A percentile compares a stretch with the other conserved stretches of the same genome.
Evolutionary conservation across 2,797 vertebrate species (phyloP).

Genomic region (Lagorchestes hirsutus): DNA sequence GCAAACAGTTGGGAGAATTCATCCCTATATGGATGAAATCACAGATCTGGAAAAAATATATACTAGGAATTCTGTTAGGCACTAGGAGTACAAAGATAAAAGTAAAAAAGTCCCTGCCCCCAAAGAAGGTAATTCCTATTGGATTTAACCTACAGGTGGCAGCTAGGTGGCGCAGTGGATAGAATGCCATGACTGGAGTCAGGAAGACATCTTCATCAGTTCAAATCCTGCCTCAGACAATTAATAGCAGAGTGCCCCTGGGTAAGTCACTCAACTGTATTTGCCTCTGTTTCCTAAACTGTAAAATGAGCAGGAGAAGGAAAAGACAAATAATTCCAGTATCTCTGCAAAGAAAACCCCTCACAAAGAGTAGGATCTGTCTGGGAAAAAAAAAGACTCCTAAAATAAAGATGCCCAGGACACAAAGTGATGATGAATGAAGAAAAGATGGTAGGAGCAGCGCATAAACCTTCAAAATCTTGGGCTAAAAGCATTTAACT

Average conservation of each 20-base stretch:
- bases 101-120: too few species aligned
- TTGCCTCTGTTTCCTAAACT: not conserved
- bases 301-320: not conserved
- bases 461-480: conserved; percentile 25
- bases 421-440: not conserved
- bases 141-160: too few species aligned
- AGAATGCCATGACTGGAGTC: not conserved
- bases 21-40: too few species aligned
- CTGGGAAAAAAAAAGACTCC: not conserved
- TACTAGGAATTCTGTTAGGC: not conserved
- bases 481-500: conserved; percentile 24
- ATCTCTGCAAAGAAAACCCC: not conserved
- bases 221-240: not conserved
- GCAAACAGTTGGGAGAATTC: too few species aligned
- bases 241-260: too few species aligned
- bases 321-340: not conserved
- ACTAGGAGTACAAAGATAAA: conserved; percentile 4
- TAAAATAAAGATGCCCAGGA: conserved; percentile 17
- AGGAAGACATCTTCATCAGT: not conserved
- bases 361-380: not conserved
- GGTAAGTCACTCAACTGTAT: not conserved
- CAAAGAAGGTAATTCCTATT: too few species aligned
- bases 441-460: conserved; percentile 46
- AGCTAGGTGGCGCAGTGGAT: too few species aligned
- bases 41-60: too few species aligned